Base-by-base conservation (phyloP, 64 coral and sea anemone species). In the Montipora capricornis region DNA sequence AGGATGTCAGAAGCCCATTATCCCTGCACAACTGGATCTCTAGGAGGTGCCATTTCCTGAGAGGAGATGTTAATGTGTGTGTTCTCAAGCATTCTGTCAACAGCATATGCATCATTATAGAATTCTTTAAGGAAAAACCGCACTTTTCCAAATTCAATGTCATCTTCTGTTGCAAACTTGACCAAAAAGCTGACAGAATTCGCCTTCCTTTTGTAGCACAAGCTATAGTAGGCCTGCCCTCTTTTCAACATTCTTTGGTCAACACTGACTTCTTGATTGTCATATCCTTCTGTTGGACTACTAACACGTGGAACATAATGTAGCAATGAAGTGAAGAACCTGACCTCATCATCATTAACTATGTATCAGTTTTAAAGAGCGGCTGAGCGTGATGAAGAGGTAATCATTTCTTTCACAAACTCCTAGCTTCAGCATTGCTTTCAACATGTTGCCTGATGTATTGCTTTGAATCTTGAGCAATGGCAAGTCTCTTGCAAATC, bases 141-240 rank as follows among this genome's bases (percentile, higher is more conserved):
- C 59, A 90, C 76, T 78, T 90, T 47, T 80, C 89, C 89, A 90
- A 90, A 90, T 29, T 57, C 45, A 4, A 29, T 16, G 12, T 90
- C 6, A 49, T 45, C 78, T 8, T 66, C 77, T 52, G 4, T 17
- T 48, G 20, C 73, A 81, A 69, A 90, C 19, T 90, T 48, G n/a
- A 90, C 89, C 77, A 90, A 79, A 24, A 68, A 90, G 62, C 89
- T 90, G 8, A 64, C 89, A 47, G 89, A 89, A 9, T 89, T 89
- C 22, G 37, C 45, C 73, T 74, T 89, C 48, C 74, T 52, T 74
- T 48, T 37, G 59, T 89, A 89, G 29, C 49, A 50, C 17, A 76
- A 75, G 74, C 87, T 89, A 51, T 89, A 73, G 52, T 76, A 89
- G 15, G 77, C 87, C 14, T 89, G 69, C 44, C 87, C 74, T 75